Conservation (phyloP, 2,113 vertebrate genomes). For the Oryzias melastigma region DNA sequence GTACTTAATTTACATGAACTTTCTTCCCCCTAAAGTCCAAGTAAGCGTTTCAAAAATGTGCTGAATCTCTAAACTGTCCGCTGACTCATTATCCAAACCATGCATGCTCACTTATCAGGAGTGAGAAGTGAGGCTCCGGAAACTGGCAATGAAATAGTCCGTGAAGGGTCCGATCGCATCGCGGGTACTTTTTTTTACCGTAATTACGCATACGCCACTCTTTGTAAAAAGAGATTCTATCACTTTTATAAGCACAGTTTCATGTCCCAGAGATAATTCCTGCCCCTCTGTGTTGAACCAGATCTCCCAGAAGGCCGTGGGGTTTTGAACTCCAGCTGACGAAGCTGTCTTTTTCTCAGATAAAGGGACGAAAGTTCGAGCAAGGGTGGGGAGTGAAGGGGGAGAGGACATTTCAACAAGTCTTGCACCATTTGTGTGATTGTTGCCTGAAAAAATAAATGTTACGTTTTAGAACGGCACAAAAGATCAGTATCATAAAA, state of each 20-base stretch:
- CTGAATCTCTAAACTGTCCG: too few species aligned
- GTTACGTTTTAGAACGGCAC: constrained; percentile 52
- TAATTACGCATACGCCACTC: constrained; percentile 69
- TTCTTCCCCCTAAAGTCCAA: too few species aligned
- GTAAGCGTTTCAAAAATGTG: too few species aligned
- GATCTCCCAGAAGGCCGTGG: constrained; percentile 62
- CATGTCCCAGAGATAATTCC: constrained; percentile 58
- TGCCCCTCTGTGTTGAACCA: constrained; percentile 50
- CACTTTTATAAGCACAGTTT: constrained; percentile 50
- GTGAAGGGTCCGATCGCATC: constrained; percentile 71
- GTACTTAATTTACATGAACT: background rate
- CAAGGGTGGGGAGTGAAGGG: constrained; percentile 39
- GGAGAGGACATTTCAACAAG: constrained; percentile 49
- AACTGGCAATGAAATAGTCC: constrained; percentile 69
- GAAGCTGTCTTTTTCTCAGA: constrained; percentile 55
- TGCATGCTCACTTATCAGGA: constrained; percentile 38
- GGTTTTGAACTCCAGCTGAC: constrained; percentile 73
- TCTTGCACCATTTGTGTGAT: constrained; percentile 70
- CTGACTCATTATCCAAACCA: background rate
- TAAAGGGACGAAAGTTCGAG: constrained; percentile 60
- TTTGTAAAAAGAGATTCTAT: constrained; percentile 71
- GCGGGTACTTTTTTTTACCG: constrained; percentile 70
- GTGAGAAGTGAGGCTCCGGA: constrained; percentile 38
- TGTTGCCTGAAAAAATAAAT: constrained; percentile 75
- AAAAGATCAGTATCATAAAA: constrained; percentile 72